Conservation (phyloP, 2,888 invertebrate genomes). For the Aporophyla lueneburgensis region DNA sequence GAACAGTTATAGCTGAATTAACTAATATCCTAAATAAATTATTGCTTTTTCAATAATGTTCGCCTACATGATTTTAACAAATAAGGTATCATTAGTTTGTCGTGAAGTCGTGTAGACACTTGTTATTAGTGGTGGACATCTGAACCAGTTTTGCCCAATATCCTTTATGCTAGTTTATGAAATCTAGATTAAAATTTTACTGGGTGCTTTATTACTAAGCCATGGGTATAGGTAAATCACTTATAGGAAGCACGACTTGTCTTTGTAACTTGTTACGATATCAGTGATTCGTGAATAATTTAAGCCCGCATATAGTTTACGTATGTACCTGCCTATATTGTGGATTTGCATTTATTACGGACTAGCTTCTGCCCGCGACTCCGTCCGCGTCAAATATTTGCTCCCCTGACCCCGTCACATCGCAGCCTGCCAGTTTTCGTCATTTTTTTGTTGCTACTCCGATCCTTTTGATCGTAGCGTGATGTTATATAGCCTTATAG, state of each 20-base stretch:
- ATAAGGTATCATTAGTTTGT: not conserved
- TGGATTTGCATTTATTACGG: constrained; percentile 25
- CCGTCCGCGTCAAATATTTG: too few species aligned
- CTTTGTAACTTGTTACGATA: not conserved
- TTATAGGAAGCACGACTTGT: not conserved
- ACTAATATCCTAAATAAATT: not conserved
- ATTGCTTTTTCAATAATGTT: not conserved
- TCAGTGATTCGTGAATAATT: constrained; percentile 18
- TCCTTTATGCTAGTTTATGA: not conserved
- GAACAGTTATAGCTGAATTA: not conserved
- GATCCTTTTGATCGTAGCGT: too few species aligned
- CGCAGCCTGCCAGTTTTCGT: too few species aligned
- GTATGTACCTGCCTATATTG: too few species aligned
- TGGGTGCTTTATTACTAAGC: too few species aligned
- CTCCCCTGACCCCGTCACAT: too few species aligned
- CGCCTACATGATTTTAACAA: not conserved
- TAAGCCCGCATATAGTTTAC: not conserved
- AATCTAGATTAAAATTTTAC: not conserved
- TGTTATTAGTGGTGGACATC: not conserved
- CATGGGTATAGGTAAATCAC: not conserved
- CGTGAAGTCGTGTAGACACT: not conserved
- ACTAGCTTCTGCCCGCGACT: too few species aligned
- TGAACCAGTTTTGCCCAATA: not conserved
- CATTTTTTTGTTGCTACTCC: too few species aligned
- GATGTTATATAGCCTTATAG: too few species aligned